Evolutionary conservation across 2,113 vertebrate species (phyloP).

Genomic region (Isurus oxyrinchus): DNA sequence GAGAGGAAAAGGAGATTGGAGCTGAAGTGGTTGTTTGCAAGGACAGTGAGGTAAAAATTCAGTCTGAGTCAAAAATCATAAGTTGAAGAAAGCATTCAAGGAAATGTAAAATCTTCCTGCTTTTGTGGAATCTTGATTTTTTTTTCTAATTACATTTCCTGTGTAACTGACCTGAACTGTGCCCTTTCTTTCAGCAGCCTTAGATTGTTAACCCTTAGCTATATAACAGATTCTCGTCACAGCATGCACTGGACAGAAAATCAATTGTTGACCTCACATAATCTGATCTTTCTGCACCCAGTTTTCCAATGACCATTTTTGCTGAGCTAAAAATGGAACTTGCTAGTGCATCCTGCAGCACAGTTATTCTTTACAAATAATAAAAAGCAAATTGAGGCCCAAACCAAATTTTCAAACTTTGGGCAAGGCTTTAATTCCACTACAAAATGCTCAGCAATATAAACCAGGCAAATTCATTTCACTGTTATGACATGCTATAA

Average conservation of each 20-base stretch:
- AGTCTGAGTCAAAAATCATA: not conserved
- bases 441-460: not conserved
- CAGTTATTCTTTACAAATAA: not conserved
- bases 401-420: not conserved
- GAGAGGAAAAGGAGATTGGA: not conserved
- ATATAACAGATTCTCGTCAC: not conserved
- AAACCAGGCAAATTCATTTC: slow-evolving; percentile 1
- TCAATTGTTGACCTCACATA: not conserved
- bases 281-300: not conserved
- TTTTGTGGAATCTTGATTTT: not conserved
- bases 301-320: not conserved
- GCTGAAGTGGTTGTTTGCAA: not conserved
- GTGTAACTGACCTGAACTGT: not conserved
- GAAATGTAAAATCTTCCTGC: not conserved
- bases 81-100: not conserved
- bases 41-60: not conserved
- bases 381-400: not conserved
- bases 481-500: not conserved
- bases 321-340: not conserved
- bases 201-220: slow-evolving; percentile 4
- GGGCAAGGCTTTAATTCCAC: not conserved
- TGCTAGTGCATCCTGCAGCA: too few species aligned
- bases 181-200: not conserved
- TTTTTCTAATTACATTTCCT: not conserved
- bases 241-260: not conserved